phyloP scores from a whole-genome alignment of 2,797 vertebrate species.

The Nannoperca obscura region DNA sequence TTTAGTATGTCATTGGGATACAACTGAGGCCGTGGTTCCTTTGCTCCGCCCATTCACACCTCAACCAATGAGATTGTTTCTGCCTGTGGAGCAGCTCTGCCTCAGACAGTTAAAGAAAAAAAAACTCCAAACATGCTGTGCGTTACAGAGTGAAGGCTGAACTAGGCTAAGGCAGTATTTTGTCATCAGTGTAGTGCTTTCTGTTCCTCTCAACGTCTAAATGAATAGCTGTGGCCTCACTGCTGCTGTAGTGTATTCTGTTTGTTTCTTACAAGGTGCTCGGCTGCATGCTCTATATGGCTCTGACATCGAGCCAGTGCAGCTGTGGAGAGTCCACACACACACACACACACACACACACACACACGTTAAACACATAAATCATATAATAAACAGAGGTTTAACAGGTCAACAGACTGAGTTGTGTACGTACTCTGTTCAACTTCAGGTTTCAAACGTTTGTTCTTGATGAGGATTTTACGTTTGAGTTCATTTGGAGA shows the following conservation, averaged over 20 bases:
- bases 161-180: conserved; percentile 57
- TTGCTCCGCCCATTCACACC: not conserved
- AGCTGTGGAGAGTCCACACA: conserved; percentile 31
- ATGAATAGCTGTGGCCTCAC: conserved; percentile 13
- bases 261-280: conserved; percentile 48
- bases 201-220: not conserved
- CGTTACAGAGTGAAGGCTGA: conserved; percentile 43
- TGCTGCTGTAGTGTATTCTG: conserved; percentile 18
- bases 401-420: not conserved
- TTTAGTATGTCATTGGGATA: not conserved
- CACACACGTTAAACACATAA: conserved; percentile 24
- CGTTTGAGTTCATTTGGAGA: conserved; percentile 96
- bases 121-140: conserved; percentile 28
- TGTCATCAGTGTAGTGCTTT: conserved; percentile 22
- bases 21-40: conserved; percentile 4
- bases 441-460: conserved; percentile 97
- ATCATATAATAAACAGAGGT: not conserved
- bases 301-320: conserved; percentile 26
- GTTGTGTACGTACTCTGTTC: conserved; percentile 93
- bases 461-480: conserved; percentile 99
- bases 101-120: not conserved
- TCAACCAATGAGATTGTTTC: conserved; percentile 17
- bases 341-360: conserved; percentile 28
- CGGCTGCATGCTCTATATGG: not conserved
- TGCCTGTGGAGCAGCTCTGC: conserved; percentile 21